A percentile compares a stretch with the other conserved stretches of the same genome.
Conservation (phyloP, 2,888 invertebrate species). For the Venusia cambrica region DNA sequence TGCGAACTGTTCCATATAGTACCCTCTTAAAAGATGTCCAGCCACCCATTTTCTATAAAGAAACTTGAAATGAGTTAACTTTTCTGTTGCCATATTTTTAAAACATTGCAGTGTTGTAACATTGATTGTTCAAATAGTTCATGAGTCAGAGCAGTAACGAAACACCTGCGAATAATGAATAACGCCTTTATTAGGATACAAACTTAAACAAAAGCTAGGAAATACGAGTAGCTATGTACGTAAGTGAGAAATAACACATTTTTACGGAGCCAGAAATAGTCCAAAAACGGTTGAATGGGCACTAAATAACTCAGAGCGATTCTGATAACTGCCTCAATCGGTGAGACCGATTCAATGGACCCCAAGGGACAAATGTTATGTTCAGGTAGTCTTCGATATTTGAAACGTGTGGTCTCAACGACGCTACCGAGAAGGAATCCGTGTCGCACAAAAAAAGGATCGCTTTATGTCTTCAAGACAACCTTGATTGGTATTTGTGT, state of each 20-base stretch:
- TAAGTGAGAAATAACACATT: slow-evolving; percentile 9
- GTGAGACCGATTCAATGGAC: slow-evolving; percentile 22
- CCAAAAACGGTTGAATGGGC: slow-evolving; percentile 16
- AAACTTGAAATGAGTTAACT: slow-evolving; percentile 40
- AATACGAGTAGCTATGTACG: slow-evolving; percentile 4
- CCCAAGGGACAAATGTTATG: slow-evolving; percentile 27
- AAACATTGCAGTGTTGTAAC: slow-evolving; percentile 20
- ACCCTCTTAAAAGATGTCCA: slow-evolving; percentile 45
- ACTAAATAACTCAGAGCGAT: slow-evolving; percentile 25
- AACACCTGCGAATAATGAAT: slow-evolving; percentile 24
- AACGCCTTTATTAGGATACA: slow-evolving; percentile 1
- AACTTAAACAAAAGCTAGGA: slow-evolving; percentile 13
- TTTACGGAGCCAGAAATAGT: slow-evolving; percentile 13
- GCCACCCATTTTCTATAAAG: slow-evolving; percentile 43
- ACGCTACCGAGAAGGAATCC: slow-evolving; percentile 14
- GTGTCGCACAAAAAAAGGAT: slow-evolving; percentile 18
- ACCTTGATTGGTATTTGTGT: slow-evolving; percentile 19
- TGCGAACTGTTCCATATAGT: slow-evolving; percentile 62
- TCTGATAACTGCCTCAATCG: slow-evolving; percentile 25
- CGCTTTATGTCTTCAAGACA: slow-evolving; percentile 13
- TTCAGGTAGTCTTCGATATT: slow-evolving; percentile 23
- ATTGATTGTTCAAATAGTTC: slow-evolving; percentile 16
- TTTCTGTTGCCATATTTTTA: slow-evolving; percentile 19
- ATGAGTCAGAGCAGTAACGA: slow-evolving; percentile 20
- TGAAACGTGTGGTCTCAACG: slow-evolving; percentile 17